A percentile compares a stretch with the other conserved stretches of the same genome.
Evolutionary conservation across 64 coral and sea anemone species (phyloP).

Genomic region (Trachythela sp.): DNA sequence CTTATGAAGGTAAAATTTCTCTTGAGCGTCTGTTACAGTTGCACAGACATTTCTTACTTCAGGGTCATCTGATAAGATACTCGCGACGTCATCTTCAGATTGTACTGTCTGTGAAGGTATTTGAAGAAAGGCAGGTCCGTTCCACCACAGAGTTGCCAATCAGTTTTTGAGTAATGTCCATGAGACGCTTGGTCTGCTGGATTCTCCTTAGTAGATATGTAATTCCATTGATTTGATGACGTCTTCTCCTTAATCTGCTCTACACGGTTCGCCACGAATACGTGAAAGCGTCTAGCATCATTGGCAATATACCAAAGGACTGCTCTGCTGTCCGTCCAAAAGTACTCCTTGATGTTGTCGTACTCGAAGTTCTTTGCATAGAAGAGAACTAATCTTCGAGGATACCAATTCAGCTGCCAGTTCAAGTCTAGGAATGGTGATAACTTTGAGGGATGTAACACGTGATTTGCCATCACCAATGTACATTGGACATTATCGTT

Average conservation of each 20-base stretch:
- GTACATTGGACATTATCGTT: neutral
- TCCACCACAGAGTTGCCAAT: neutral
- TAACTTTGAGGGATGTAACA: neutral
- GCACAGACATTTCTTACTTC: too few species aligned
- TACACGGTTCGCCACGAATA: neutral
- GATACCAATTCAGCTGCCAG: neutral
- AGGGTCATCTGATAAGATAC: neutral
- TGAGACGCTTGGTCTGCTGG: neutral
- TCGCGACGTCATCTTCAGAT: too few species aligned
- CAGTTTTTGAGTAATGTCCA: neutral
- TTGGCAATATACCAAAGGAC: neutral
- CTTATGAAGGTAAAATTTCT: neutral
- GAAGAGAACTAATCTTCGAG: neutral
- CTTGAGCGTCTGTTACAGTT: too few species aligned
- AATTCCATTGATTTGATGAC: neutral
- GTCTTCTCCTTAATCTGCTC: neutral
- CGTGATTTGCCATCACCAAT: slow-evolving; percentile 25
- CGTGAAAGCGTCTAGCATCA: neutral
- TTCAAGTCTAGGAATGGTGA: slow-evolving; percentile 32
- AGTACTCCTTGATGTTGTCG: neutral
- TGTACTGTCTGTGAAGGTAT: neutral
- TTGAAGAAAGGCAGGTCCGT: neutral
- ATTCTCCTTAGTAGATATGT: neutral
- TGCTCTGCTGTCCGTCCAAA: neutral
- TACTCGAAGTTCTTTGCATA: neutral